A percentile compares a stretch with the other conserved stretches of the same genome.
Evolutionary conservation across 2,113 vertebrate genomes (phyloP).

Genomic region (Glaucidium brasilianum): DNA sequence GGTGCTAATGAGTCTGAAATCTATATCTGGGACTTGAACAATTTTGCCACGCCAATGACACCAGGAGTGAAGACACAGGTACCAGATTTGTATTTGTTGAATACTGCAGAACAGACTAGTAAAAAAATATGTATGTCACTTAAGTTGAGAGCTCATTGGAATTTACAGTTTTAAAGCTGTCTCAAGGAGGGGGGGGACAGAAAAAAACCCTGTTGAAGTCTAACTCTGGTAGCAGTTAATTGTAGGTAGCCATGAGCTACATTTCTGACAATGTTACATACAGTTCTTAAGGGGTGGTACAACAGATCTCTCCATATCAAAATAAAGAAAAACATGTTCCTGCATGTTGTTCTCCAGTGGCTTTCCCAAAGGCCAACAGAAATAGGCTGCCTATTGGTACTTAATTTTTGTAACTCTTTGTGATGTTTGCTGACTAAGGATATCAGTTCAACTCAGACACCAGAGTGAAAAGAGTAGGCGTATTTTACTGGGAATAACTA

Average conservation of each 20-base stretch:
- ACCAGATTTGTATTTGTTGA: not conserved
- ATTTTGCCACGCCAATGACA: conserved; percentile 92
- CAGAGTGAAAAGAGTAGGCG: too few relatives aligned
- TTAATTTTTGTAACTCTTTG: not conserved
- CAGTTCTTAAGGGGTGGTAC: not conserved
- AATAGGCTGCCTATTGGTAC: not conserved
- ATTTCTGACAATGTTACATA: not conserved
- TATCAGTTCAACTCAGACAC: too few relatives aligned
- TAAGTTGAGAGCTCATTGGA: not conserved
- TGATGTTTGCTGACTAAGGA: too few relatives aligned
- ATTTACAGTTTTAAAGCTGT: not conserved
- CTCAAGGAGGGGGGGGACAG: fast-evolving
- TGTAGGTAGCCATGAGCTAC: not conserved
- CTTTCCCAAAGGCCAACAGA: not conserved
- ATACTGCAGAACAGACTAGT: not conserved
- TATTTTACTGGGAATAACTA: too few relatives aligned
- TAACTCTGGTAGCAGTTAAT: not conserved
- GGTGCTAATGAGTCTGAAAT: conserved; percentile 98
- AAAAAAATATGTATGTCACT: not conserved
- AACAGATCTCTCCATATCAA: not conserved
- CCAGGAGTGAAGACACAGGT: conserved; percentile 97
- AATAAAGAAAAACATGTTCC: not conserved
- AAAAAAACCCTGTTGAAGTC: not conserved
- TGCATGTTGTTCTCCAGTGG: not conserved
- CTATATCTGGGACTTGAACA: conserved; percentile 98